phyloP scores from a whole-genome alignment of 2,888 invertebrate species.

The Tenthredo livida region DNA sequence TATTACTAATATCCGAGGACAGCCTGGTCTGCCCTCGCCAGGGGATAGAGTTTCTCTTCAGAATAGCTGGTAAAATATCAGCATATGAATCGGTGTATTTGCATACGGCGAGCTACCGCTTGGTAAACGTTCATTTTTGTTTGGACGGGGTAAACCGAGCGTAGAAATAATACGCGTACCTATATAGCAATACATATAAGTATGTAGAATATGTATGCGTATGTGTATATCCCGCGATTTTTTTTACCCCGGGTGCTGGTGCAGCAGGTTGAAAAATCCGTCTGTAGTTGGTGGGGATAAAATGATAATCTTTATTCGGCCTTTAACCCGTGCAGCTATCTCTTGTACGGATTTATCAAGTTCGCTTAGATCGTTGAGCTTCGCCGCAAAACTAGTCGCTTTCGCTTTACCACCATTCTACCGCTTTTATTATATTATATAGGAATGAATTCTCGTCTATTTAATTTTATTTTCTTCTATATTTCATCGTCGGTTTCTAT shows the following conservation, averaged over 20 bases:
- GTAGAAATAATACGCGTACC: not conserved
- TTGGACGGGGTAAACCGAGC: slow-evolving; percentile 16
- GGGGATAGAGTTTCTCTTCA: not conserved
- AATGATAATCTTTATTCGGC: not conserved
- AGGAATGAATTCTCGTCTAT: too few relatives aligned
- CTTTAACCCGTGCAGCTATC: not conserved
- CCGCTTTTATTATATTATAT: too few relatives aligned
- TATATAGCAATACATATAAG: not conserved
- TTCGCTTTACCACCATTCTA: not conserved
- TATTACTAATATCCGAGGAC: slow-evolving; percentile 32
- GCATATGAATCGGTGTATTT: slow-evolving; percentile 37
- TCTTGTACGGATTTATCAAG: not conserved
- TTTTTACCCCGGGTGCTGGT: not conserved
- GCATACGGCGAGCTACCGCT: slow-evolving; percentile 11
- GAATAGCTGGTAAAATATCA: slow-evolving; percentile 16
- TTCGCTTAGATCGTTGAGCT: not conserved
- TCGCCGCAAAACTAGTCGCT: not conserved
- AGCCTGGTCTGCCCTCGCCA: not conserved
- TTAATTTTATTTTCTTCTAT: too few relatives aligned
- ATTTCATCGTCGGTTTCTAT: not conserved
- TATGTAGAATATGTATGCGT: not conserved
- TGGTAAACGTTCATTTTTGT: slow-evolving; percentile 15
- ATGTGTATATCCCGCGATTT: not conserved
- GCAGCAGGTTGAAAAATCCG: not conserved
- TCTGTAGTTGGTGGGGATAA: not conserved